Evolutionary conservation across 2,797 vertebrate species (phyloP).

Genomic region (Clamator glandarius): DNA sequence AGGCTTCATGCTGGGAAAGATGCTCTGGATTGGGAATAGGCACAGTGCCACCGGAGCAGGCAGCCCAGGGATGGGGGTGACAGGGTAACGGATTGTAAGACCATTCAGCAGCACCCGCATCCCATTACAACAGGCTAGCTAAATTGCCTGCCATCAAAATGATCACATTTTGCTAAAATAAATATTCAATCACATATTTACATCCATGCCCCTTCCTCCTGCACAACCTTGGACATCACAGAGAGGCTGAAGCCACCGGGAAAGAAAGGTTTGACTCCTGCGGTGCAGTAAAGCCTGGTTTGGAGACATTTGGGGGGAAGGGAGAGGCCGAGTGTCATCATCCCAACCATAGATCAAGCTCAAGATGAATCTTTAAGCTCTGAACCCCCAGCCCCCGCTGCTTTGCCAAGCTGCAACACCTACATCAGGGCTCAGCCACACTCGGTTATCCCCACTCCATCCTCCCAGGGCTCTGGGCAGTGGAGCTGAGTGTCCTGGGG

Average conservation of each 20-base stretch:
- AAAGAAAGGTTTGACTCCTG: background rate
- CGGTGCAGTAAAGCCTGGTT: background rate
- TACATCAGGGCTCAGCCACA: background rate
- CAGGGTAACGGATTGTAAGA: too few species aligned
- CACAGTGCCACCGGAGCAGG: too few species aligned
- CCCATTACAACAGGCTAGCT: background rate
- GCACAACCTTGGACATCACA: accelerated
- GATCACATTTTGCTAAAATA: background rate
- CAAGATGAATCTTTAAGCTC: background rate
- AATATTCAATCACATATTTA: accelerated
- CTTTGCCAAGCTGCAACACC: background rate
- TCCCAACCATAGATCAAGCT: background rate
- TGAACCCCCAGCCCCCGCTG: background rate
- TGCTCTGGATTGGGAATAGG: too few species aligned
- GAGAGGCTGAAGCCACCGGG: background rate
- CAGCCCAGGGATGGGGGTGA: too few species aligned
- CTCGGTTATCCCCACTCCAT: background rate
- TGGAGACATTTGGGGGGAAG: background rate
- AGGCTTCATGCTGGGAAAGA: too few species aligned
- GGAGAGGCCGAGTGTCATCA: too few species aligned
- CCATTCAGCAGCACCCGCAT: background rate
- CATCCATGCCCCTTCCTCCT: background rate
- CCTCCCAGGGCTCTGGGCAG: background rate
- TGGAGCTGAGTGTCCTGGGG: too few species aligned
- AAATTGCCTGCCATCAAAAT: background rate